Conservation (phyloP, 2,113 vertebrate species). For the Centropus bengalensis region DNA sequence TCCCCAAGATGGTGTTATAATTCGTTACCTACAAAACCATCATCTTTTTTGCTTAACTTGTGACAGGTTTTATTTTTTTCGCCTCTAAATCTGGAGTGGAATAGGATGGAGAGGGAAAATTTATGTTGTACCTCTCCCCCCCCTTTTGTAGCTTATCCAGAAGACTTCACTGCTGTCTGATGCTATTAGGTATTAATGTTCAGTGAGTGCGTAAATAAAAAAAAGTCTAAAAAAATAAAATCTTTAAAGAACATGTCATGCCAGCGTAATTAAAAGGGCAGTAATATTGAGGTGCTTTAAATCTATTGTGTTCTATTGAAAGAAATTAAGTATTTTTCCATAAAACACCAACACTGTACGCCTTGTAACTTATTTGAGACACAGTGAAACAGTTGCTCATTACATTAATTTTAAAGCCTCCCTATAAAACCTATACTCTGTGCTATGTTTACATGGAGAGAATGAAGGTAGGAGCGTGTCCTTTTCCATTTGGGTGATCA, state of each 20-base stretch:
- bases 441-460: neutral
- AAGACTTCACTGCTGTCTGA: slow-evolving; percentile 3
- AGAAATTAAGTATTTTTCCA: neutral
- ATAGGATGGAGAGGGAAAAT: slow-evolving; percentile 9
- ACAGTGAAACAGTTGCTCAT: neutral
- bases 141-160: slow-evolving; percentile 6
- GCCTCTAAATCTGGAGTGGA: neutral
- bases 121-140: neutral
- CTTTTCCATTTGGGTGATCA: neutral
- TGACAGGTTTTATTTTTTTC: neutral
- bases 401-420: neutral
- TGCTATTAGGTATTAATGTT: neutral
- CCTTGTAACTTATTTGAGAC: neutral
- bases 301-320: neutral
- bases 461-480: neutral
- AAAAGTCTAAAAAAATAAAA: neutral
- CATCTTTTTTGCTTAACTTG: slow-evolving; percentile 58
- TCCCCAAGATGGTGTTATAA: slow-evolving; percentile 60
- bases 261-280: neutral
- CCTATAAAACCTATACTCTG: neutral
- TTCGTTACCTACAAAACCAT: slow-evolving; percentile 38
- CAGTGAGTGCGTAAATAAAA: slow-evolving; percentile 32
- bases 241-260: neutral
- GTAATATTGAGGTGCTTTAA: neutral
- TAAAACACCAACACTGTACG: neutral